phyloP scores from a whole-genome alignment of 1,140 invertebrate genomes.

The Drosophila nikananu region DNA sequence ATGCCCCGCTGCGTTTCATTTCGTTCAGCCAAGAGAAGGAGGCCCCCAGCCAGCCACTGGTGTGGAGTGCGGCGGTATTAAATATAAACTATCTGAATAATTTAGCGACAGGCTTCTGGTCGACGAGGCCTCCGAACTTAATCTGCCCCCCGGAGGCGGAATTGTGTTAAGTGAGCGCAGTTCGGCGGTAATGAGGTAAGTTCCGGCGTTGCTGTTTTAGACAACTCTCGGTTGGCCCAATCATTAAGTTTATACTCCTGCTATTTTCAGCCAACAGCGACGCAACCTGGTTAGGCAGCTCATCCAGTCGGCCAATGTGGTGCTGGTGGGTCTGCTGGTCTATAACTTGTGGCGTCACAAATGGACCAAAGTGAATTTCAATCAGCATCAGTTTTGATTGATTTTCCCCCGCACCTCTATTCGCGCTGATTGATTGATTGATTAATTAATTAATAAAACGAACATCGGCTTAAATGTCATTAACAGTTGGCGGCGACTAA shows the following conservation, averaged over 20 bases:
- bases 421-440: slow-evolving; percentile 45
- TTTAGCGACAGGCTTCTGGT: slow-evolving; percentile 48
- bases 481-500: slow-evolving; percentile 54
- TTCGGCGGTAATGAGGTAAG: slow-evolving; percentile 46
- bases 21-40: background rate
- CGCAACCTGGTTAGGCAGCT: slow-evolving; percentile 68
- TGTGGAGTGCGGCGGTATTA: slow-evolving; percentile 28
- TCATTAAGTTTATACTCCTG: slow-evolving; percentile 11
- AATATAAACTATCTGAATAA: slow-evolving; percentile 57
- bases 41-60: background rate
- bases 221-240: background rate
- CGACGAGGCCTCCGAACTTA: slow-evolving; percentile 9
- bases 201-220: background rate
- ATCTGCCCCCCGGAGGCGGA: slow-evolving; percentile 39
- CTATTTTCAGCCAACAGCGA: slow-evolving; percentile 55
- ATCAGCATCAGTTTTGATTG: slow-evolving; percentile 61
- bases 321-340: slow-evolving; percentile 72
- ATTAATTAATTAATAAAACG: slow-evolving; percentile 76
- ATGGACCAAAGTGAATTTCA: slow-evolving; percentile 82
- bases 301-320: slow-evolving; percentile 75
- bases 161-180: slow-evolving; percentile 35
- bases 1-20: slow-evolving; percentile 46
- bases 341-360: slow-evolving; percentile 82
- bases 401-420: slow-evolving; percentile 14
- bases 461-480: slow-evolving; percentile 62